phyloP scores from a whole-genome alignment of 2,113 vertebrate genomes.

The Varanus salvator region DNA sequence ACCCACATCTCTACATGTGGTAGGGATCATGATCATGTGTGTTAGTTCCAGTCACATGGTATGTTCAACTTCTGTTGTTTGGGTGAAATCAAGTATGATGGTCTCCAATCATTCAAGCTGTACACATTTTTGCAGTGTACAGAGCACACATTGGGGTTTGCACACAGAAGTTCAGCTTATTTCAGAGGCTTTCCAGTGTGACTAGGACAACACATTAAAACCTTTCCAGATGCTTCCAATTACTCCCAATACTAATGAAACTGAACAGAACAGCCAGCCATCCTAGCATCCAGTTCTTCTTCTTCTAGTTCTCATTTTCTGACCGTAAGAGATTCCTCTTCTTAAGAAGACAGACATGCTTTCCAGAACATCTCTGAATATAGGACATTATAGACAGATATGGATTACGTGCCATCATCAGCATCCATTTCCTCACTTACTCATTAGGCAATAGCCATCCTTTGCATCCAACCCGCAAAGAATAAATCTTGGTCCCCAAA shows the following conservation, averaged over 20 bases:
- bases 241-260: background rate
- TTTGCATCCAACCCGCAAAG: conserved; percentile 1
- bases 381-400: background rate
- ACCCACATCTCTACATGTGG: too few species aligned
- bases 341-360: background rate
- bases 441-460: background rate
- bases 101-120: background rate
- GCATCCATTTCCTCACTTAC: background rate
- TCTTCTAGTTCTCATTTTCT: background rate
- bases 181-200: background rate
- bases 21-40: too few species aligned
- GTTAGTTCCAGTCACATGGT: too few species aligned
- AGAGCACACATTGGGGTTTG: background rate
- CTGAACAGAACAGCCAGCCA: background rate
- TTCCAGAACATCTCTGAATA: background rate
- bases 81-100: background rate
- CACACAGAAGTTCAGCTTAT: too few species aligned
- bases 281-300: background rate
- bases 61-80: background rate
- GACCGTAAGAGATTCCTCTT: background rate
- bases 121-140: background rate
- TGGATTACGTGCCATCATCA: background rate
- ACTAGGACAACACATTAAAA: background rate
- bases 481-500: background rate
- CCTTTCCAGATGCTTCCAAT: background rate